Percentiles rank a stretch among this genome's conserved stretches.
Evolutionary conservation across 2,113 vertebrate species (phyloP).

Genomic region (Arothron firmamentum): DNA sequence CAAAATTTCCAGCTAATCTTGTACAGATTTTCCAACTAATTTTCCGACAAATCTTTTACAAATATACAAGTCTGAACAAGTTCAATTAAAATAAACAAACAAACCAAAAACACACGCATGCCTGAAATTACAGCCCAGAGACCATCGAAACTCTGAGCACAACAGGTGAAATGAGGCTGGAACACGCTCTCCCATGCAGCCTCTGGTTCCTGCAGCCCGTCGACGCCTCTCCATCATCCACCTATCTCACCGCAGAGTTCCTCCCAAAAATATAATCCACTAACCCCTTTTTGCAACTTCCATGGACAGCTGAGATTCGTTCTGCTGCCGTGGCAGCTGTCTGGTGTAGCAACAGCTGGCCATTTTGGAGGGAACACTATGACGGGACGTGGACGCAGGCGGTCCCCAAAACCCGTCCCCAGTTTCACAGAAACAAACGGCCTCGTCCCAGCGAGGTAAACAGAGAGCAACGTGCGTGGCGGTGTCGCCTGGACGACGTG

Average conservation of each 20-base stretch:
- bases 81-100: no score
- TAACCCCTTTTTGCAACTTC: conserved; percentile 37
- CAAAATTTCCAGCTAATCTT: no score
- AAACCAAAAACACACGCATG: no score
- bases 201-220: conserved; percentile 46
- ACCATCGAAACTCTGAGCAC: no score
- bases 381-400: conserved; percentile 17
- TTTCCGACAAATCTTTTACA: no score
- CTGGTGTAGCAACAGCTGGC: conserved; percentile 68
- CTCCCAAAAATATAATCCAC: conserved; percentile 40
- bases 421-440: conserved; percentile 72
- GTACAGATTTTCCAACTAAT: no score
- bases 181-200: conserved; percentile 35
- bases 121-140: no score
- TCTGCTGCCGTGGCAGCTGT: conserved; percentile 68
- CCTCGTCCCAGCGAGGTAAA: conserved; percentile 65
- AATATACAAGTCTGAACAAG: no score
- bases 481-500: no score
- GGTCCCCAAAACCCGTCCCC: conserved; percentile 58
- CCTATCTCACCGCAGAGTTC: conserved; percentile 23
- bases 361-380: conserved; percentile 69
- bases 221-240: conserved; percentile 53
- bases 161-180: no score
- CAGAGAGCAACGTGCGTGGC: neutral
- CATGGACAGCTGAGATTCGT: conserved; percentile 72